Conservation (phyloP, 2,113 vertebrate genomes). For the Megaleporinus macrocephalus region DNA sequence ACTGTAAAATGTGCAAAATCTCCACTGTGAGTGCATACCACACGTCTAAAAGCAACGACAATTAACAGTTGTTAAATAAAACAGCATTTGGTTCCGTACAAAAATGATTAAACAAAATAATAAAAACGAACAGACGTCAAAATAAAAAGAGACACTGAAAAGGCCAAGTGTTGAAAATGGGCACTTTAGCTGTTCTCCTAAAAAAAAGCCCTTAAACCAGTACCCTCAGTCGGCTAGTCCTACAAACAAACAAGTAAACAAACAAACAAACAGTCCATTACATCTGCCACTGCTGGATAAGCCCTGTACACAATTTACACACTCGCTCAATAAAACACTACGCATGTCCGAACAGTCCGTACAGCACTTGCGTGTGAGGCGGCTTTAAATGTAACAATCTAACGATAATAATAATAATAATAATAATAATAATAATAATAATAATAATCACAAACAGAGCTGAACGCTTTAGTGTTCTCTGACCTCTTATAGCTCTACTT, state of each 20-base stretch:
- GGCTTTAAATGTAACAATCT: background rate
- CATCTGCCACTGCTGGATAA: too few species aligned
- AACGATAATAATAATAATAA: too few species aligned
- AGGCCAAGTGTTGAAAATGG: slow-evolving; percentile 24
- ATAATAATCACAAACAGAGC: too few species aligned
- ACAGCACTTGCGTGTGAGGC: slow-evolving; percentile 43
- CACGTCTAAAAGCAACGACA: slow-evolving; percentile 11
- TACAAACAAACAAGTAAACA: background rate
- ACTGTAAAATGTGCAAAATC: too few species aligned
- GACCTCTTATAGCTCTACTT: background rate
- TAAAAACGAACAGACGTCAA: background rate
- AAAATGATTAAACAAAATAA: background rate
- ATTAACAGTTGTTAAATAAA: slow-evolving; percentile 26
- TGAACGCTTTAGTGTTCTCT: background rate
- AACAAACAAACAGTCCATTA: background rate
- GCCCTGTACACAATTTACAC: slow-evolving; percentile 9
- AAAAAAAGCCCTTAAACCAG: slow-evolving; percentile 13
- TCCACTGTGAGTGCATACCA: too few species aligned
- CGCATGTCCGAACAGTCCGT: background rate
- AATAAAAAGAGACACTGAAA: background rate
- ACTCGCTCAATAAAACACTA: background rate
- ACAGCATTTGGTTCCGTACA: slow-evolving; percentile 34
- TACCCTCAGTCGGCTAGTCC: too few species aligned
- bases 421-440: too few species aligned
- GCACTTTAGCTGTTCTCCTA: slow-evolving; percentile 22